Base-by-base conservation (phyloP, 1,140 invertebrate species). In the Diuraphis noxia region DNA sequence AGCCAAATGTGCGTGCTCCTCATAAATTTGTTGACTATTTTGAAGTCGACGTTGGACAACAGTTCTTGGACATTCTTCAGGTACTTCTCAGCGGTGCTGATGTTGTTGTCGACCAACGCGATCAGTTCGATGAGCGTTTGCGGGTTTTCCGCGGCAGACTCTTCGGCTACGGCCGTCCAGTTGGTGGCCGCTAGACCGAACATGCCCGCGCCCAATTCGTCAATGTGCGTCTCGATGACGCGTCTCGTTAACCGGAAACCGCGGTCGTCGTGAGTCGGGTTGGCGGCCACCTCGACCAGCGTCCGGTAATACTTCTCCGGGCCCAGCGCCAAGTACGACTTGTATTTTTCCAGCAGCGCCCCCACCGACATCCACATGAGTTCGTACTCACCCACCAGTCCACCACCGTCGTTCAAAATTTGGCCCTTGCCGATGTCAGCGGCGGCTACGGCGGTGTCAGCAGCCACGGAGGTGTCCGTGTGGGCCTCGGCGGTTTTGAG, bases 61-160 rank as follows among this genome's bases (percentile, higher is more conserved):
- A 17, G 9, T 0, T 25, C 21, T 13, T 25, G 72, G 1, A 90
- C 72, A 34, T 30, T 46, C 79, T 49, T 30, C 7, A 90, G 19
- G 43, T 90, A 90, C 41, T 17, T 79, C 9, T 90, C 88, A 21
- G 88, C 88, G 56, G 72, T 23, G 72, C 72, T 90, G 0, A 90
- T 90, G 10, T 90, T 90, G 63, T 34, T 90, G 63, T 90, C 88
- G 88, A 90, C 72, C 72, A 79, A 9, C 10, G 88, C 88, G n/a
- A 90, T 79, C 21, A 77, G 9, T 19, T 49, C 88, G 41, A 90
- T 34, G 41, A 90, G 7, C 52, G 52, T 56, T 13, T 87, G 0
- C 17, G 41, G 72, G 17, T 49, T 25, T n/a, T 25, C 23, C 3
- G 0, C 7, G 2, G 52, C 30, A 1, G 30, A 0, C 30, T 19